Conservation (phyloP, 1,140 invertebrate genomes). For the Magallana ariakensis region DNA sequence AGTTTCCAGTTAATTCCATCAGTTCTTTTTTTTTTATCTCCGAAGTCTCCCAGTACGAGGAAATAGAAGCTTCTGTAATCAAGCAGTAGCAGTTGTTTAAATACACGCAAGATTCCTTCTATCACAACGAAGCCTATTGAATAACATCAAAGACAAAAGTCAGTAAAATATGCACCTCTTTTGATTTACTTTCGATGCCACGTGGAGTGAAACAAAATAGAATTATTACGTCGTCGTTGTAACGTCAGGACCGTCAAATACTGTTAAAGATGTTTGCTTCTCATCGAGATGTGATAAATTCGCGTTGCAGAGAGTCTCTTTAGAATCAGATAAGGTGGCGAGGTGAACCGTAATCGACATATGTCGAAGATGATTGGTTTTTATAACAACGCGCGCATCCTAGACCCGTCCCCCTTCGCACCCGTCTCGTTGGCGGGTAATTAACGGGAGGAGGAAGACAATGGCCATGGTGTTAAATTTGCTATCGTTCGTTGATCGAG, state of each 20-base stretch:
- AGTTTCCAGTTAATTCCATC: slow-evolving; percentile 21
- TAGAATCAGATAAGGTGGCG: background rate
- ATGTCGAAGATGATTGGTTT: slow-evolving; percentile 15
- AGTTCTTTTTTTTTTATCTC: background rate
- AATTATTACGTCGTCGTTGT: background rate
- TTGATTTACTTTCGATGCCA: slow-evolving; percentile 21
- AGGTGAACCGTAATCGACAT: slow-evolving; percentile 8
- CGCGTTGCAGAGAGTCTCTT: slow-evolving; percentile 12
- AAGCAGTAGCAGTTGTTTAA: slow-evolving; percentile 9
- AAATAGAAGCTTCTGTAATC: background rate
- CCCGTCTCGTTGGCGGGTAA: slow-evolving; percentile 28
- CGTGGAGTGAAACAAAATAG: background rate
- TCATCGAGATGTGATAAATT: slow-evolving; percentile 30
- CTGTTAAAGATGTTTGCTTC: background rate
- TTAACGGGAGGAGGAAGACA: slow-evolving; percentile 27
- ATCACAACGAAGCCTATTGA: background rate
- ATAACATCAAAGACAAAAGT: slow-evolving; percentile 1
- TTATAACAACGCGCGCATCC: slow-evolving; percentile 29
- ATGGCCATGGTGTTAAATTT: background rate
- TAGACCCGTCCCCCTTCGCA: background rate
- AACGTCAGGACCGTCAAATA: background rate
- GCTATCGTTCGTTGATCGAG: background rate
- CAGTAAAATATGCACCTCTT: slow-evolving; percentile 32
- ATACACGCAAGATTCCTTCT: slow-evolving; percentile 10
- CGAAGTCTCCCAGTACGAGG: background rate